These are phyloP conservation scores for Plagiodera versicolora DNA, from an alignment of 2,888 invertebrate species.

Conservation along the genomic window DNA sequence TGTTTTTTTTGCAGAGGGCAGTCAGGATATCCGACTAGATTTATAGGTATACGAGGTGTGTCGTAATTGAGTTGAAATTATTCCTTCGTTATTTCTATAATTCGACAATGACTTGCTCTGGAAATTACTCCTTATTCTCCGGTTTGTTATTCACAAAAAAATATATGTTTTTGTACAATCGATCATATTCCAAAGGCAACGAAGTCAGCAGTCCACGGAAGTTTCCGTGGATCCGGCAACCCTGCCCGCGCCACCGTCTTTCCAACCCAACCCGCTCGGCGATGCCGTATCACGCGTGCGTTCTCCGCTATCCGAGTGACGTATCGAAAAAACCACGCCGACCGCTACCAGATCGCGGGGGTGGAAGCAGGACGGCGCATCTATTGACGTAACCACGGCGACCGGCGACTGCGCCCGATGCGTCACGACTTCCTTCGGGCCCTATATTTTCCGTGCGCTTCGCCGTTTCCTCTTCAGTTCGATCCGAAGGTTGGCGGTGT, in stretches of 20 bases:
- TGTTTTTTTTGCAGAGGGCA: too few relatives aligned
- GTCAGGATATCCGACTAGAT: too few relatives aligned
- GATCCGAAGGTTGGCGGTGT: background rate
- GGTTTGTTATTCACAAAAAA: too few relatives aligned
- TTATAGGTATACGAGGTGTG: too few relatives aligned
- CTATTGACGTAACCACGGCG: conserved; percentile 55
- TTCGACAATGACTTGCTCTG: too few relatives aligned
- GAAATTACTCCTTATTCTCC: too few relatives aligned
- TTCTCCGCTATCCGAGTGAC: conserved; percentile 3
- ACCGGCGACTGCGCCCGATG: conserved; percentile 25
- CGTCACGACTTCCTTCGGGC: conserved; percentile 22
- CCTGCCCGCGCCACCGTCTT: background rate
- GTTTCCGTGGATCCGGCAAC: background rate
- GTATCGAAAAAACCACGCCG: conserved; percentile 18
- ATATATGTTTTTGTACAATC: too few relatives aligned
- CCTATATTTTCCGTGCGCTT: conserved; percentile 32
- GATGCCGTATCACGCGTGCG: background rate
- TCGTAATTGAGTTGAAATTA: too few relatives aligned
- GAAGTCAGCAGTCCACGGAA: too few relatives aligned
- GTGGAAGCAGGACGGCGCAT: conserved; percentile 46
- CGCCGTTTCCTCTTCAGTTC: conserved; percentile 23
- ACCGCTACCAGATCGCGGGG: conserved; percentile 42
- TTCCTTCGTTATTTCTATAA: too few relatives aligned
- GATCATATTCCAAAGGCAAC: too few relatives aligned
- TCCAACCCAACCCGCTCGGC: conserved; percentile 5